phyloP scores from a whole-genome alignment of 2,888 invertebrate genomes.

The Litoditis marina region DNA sequence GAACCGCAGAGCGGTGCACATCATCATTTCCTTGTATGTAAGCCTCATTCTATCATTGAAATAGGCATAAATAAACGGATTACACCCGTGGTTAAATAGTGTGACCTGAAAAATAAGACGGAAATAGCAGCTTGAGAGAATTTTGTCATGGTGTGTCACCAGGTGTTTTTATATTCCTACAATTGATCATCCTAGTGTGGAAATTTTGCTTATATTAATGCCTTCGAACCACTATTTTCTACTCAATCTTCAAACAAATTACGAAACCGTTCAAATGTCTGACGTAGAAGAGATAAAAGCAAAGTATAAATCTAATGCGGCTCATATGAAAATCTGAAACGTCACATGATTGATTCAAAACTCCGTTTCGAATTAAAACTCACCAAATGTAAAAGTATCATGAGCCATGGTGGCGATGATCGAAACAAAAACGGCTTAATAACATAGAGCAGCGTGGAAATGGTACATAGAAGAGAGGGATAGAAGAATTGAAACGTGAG shows the following conservation, averaged over 20 bases:
- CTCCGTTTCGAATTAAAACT: constrained; percentile 8
- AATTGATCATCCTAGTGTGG: no score
- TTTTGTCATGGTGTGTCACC: no score
- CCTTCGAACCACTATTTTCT: no score
- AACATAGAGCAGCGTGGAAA: constrained; percentile 53
- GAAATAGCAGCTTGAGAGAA: no score
- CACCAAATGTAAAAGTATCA: constrained; percentile 52
- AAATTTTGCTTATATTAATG: neutral
- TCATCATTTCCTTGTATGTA: constrained; percentile 52
- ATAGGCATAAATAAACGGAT: constrained; percentile 59
- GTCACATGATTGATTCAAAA: neutral
- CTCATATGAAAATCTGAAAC: neutral
- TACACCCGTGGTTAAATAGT: constrained; percentile 54
- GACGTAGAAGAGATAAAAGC: no score
- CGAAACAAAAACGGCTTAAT: constrained; percentile 47
- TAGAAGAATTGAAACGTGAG: constrained; percentile 60
- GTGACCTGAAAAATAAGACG: constrained; percentile 42
- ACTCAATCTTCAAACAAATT: no score
- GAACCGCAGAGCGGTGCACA: constrained; percentile 48
- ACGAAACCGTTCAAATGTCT: no score
- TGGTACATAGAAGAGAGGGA: constrained; percentile 56
- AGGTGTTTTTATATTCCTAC: neutral
- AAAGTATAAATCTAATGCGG: no score
- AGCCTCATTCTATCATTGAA: constrained; percentile 59
- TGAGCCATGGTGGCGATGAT: constrained; percentile 35